These are phyloP conservation scores for Drosophila anomalipes DNA, from an alignment of 2,888 invertebrate genomes.

Conservation along the genomic window DNA sequence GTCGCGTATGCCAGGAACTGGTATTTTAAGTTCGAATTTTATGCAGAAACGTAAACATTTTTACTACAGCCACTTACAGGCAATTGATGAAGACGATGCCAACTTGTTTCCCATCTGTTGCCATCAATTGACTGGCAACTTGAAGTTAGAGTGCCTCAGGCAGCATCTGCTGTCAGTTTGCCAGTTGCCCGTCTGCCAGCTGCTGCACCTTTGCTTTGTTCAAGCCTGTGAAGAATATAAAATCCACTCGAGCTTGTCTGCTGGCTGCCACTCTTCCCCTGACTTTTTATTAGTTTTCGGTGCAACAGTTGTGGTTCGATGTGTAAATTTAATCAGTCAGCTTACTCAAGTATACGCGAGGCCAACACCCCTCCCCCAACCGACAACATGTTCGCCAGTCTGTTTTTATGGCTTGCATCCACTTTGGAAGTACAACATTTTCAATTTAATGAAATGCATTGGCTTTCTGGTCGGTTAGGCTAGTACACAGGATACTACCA, in stretches of 20 bases:
- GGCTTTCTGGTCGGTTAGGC: conserved; percentile 20
- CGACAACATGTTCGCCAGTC: background rate
- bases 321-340: conserved; percentile 77
- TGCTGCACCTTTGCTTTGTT: conserved; percentile 40
- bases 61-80: conserved; percentile 69
- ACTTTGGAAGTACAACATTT: conserved; percentile 34
- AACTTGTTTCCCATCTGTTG: conserved; percentile 59
- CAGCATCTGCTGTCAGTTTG: conserved; percentile 19
- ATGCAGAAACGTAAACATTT: conserved; percentile 51
- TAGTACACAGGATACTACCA: background rate
- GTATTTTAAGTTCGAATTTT: conserved; percentile 19
- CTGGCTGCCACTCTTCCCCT: conserved; percentile 15
- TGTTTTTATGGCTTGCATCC: conserved; percentile 36
- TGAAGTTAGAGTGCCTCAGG: conserved; percentile 28
- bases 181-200: conserved; percentile 9
- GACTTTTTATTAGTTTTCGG: conserved; percentile 55
- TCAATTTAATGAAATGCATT: conserved; percentile 64
- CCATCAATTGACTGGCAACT: conserved; percentile 62
- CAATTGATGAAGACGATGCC: conserved; percentile 63
- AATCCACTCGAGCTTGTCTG: conserved; percentile 27
- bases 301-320: conserved; percentile 73
- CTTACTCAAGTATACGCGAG: conserved; percentile 52
- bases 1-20: conserved; percentile 26
- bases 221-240: conserved; percentile 49
- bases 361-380: background rate